Base-by-base conservation (phyloP, 2,113 vertebrate species). In the Cyanistes caeruleus region DNA sequence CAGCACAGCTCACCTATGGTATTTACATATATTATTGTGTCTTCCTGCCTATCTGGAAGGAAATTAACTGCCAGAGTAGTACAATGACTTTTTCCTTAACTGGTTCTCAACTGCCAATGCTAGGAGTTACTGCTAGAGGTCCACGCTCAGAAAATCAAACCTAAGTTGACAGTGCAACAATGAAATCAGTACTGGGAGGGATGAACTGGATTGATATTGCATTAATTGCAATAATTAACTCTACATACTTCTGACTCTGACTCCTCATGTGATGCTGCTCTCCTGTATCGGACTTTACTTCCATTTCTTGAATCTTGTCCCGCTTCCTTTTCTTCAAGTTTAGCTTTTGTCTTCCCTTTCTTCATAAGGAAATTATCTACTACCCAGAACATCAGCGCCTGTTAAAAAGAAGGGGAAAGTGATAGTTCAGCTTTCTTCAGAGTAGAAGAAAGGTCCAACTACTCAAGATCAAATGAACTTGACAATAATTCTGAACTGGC, bases 361-460 rank as follows among this genome's bases (percentile, higher is more conserved):
- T 99, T 99, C 99, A 99, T 99, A 82, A 99, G 98, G 95, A 99
- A 99, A 95, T 99, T 99, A 98, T 99, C 99, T 65, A 99, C 99
- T 82, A 99, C 99, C 99, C 99, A 99, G 96, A 99, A 99, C 99
- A 99, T 99, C 65, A 99, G 98, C 10, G 99, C 99, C 99, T 99
- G 95, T 72, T 41, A 39, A 84, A 85, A 85, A 90, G 43, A 93
- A 93, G 28, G 24, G 17, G 9, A n/a, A 78, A 72, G 33, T 0
- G 1, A 72, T 39, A 92, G 64, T 37, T 93, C 52, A 93, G 79
- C 41, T 78, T 77, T 86, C 68, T 30, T 88, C 39, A 37, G 67
- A 60, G 49, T 13, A 44, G 23, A 30, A 11, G 15, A 31, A 48
- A 35, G 13, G 4, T 48, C 37, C 49, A 87, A 76, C 51, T 37